A percentile compares a stretch with the other conserved stretches of the same genome.
phyloP scores from a whole-genome alignment of 1,140 invertebrate genomes.

The Drosophila ambigua region DNA sequence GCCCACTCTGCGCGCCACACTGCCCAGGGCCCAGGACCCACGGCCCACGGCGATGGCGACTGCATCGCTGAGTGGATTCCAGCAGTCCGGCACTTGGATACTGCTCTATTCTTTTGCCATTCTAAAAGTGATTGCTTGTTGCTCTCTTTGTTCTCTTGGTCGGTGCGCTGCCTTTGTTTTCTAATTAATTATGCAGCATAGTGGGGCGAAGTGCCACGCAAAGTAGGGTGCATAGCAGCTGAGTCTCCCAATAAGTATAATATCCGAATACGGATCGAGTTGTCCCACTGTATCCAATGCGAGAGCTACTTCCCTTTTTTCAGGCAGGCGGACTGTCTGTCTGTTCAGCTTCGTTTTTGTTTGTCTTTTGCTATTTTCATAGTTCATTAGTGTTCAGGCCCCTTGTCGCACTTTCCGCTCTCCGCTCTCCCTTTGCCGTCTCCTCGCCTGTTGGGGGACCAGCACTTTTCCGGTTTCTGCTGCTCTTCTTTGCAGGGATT shows the following conservation, averaged over 20 bases:
- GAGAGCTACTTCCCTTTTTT: slow-evolving; percentile 20
- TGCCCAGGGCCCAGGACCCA: too few species aligned
- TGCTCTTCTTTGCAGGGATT: slow-evolving; percentile 22
- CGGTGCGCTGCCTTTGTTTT: slow-evolving; percentile 50
- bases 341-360: slow-evolving; percentile 43
- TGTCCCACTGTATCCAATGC: slow-evolving; percentile 20
- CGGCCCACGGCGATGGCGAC: slow-evolving; percentile 6
- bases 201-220: slow-evolving; percentile 2
- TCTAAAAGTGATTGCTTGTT: slow-evolving; percentile 53
- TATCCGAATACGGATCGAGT: not conserved
- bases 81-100: slow-evolving; percentile 46
- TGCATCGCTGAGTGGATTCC: slow-evolving; percentile 45
- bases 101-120: slow-evolving; percentile 43
- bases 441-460: slow-evolving; percentile 4
- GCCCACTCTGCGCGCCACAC: too few species aligned
- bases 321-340: not conserved
- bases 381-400: slow-evolving; percentile 63
- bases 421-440: not conserved
- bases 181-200: slow-evolving; percentile 62
- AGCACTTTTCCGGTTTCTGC: slow-evolving; percentile 9
- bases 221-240: too few species aligned
- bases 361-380: slow-evolving; percentile 62
- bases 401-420: not conserved
- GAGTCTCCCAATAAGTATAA: too few species aligned
- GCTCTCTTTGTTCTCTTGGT: slow-evolving; percentile 29